phyloP scores from a whole-genome alignment of 1,140 invertebrate species.

The Hylaeus anthracinus region DNA sequence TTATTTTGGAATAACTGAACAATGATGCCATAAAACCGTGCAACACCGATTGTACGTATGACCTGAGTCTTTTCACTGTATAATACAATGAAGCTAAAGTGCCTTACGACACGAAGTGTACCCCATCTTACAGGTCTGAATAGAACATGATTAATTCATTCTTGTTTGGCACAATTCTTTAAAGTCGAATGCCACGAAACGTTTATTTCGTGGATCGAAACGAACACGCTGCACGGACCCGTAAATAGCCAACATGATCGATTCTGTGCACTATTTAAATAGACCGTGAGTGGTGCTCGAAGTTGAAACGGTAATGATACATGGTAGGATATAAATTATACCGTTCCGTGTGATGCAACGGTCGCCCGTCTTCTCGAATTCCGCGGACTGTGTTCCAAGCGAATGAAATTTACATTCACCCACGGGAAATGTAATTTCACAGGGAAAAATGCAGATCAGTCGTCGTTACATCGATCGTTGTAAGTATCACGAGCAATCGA shows the following conservation, averaged over 20 bases:
- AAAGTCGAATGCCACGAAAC: no score
- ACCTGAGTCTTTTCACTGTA: no score
- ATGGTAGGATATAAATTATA: constrained; percentile 27
- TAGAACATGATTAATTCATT: no score
- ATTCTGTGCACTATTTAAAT: constrained; percentile 14
- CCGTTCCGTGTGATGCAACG: background rate
- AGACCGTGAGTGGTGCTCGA: constrained; percentile 10
- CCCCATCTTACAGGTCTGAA: no score
- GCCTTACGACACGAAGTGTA: no score
- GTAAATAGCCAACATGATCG: constrained; percentile 11
- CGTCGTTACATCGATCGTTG: constrained; percentile 31
- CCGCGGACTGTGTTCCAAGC: background rate
- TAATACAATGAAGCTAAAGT: no score
- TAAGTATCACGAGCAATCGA: background rate
- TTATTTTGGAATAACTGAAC: background rate
- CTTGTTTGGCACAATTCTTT: no score
- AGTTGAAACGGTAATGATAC: constrained; percentile 35
- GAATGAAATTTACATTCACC: constrained; percentile 23
- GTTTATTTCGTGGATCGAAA: background rate
- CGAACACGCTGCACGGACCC: background rate
- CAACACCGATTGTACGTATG: no score
- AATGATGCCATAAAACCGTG: background rate
- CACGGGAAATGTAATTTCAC: background rate
- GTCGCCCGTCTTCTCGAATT: constrained; percentile 19
- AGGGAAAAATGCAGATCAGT: constrained; percentile 19